Conservation (phyloP, 92 coral and sea anemone species). For the Palythoa grandis region DNA sequence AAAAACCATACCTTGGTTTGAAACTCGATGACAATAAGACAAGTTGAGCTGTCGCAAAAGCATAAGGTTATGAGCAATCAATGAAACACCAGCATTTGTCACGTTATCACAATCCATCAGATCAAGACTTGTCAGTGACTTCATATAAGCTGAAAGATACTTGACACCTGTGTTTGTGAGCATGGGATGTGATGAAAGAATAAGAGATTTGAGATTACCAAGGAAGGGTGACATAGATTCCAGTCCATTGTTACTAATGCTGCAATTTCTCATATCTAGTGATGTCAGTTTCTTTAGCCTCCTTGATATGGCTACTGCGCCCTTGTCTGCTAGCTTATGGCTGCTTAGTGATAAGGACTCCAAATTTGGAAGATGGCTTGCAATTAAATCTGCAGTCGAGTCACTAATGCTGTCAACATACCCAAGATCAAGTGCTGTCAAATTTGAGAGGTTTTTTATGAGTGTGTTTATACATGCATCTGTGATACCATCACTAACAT, state of each 20-base stretch:
- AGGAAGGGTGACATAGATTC: slow-evolving; percentile 71
- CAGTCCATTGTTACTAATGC: slow-evolving; percentile 78
- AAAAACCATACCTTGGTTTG: slow-evolving; percentile 70
- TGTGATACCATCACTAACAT: slow-evolving; percentile 78
- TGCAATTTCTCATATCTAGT: slow-evolving; percentile 87
- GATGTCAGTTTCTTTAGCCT: slow-evolving; percentile 77
- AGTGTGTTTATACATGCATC: slow-evolving; percentile 71
- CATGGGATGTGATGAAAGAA: slow-evolving; percentile 78
- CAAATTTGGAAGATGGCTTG: slow-evolving; percentile 72
- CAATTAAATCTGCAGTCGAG: slow-evolving; percentile 72
- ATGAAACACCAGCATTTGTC: slow-evolving; percentile 79
- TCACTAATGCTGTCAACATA: slow-evolving; percentile 83
- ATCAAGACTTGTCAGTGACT: slow-evolving; percentile 83
- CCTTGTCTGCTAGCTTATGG: slow-evolving; percentile 72
- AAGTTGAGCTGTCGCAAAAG: slow-evolving; percentile 80
- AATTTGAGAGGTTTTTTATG: slow-evolving; percentile 71
- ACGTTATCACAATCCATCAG: slow-evolving; percentile 86
- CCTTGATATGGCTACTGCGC: slow-evolving; percentile 69
- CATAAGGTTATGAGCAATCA: slow-evolving; percentile 73
- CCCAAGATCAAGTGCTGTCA: slow-evolving; percentile 81
- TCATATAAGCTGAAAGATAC: slow-evolving; percentile 74
- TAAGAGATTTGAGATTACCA: slow-evolving; percentile 66
- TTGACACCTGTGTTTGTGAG: slow-evolving; percentile 85
- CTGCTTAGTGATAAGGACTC: slow-evolving; percentile 84
- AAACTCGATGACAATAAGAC: slow-evolving; percentile 80